Evolutionary conservation across 2,888 invertebrate genomes (phyloP), one percentile per base, ranked within the genome.

Genomic region (Nomada fabriciana): DNA sequence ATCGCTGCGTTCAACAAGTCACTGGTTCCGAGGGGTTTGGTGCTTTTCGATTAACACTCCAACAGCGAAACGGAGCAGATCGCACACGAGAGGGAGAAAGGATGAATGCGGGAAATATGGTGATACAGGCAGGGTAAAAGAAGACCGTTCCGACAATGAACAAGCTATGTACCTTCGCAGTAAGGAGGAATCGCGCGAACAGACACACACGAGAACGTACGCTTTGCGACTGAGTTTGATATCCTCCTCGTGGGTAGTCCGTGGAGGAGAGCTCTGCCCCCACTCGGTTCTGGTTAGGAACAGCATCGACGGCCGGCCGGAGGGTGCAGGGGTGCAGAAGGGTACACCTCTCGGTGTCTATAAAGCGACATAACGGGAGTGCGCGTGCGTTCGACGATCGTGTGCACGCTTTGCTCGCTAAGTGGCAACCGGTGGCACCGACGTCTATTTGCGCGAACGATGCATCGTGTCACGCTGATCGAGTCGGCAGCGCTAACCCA

Each of bases 171-270:
- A 29, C 57, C 57, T 20, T 57, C 57, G 57, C 25, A 13, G 57
- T 10, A 15, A 25, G 9, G 47, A n/a, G 43, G 43, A 47, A 29
- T 59, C 70, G 57, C 67, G 55, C 42, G 57, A 82, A 70, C 79
- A 42, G 57, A 76, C 85, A 76, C 77, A 53, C 86, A 83, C 87
- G 86, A 83, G 88, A 86, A 84, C 87, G 89, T 88, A 89, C 90
- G 91, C 88, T 85, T 88, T 87, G 90, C 89, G 89, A 91, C 91
- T 91, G 91, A 91, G 88, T 89, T 87, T 89, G 87, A 86, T 87
- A 87, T 83, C 87, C 85, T 85, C 86, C 82, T 76, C 86, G 88
- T 86, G 85, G 88, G 86, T 89, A 89, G 85, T 76, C 82, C 82
- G 83, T 84, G 86, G 83, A 81, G 85, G 84, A 86, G 85, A 82